Percentiles rank a stretch among this genome's conserved stretches.
Conservation (phyloP, 2,888 invertebrate genomes). For the Theodoxus fluviatilis region DNA sequence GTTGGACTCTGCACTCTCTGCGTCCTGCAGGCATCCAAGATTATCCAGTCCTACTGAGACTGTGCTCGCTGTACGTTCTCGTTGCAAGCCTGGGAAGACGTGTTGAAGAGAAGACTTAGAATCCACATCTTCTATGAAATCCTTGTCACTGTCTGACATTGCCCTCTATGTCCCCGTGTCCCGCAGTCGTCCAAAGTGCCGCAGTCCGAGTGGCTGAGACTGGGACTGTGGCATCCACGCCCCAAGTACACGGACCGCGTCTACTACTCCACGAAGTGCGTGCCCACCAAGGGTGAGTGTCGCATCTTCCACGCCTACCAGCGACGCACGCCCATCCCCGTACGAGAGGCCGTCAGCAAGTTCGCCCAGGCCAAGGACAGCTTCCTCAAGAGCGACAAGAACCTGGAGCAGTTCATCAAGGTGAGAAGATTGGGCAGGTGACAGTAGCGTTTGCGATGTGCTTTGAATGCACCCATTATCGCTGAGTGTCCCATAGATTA, state of each 20-base stretch:
- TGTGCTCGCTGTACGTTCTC: neutral
- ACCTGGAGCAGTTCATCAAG: slow-evolving; percentile 57
- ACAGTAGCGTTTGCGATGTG: too few species aligned
- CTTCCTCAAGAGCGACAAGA: slow-evolving; percentile 54
- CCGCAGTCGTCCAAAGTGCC: slow-evolving; percentile 57
- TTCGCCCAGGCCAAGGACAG: slow-evolving; percentile 51
- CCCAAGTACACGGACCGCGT: slow-evolving; percentile 58
- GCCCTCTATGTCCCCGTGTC: neutral
- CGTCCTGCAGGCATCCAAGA: too few species aligned
- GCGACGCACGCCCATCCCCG: slow-evolving; percentile 44
- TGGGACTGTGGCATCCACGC: slow-evolving; percentile 56
- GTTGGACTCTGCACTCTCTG: too few species aligned
- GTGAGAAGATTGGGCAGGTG: too few species aligned
- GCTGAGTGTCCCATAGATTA: too few species aligned
- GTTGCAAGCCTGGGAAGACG: neutral
- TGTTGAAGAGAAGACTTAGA: neutral
- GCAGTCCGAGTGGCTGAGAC: slow-evolving; percentile 56
- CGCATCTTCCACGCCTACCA: slow-evolving; percentile 54
- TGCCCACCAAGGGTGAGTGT: slow-evolving; percentile 56
- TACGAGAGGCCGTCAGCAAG: slow-evolving; percentile 49
- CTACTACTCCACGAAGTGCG: slow-evolving; percentile 56
- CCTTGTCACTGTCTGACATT: neutral
- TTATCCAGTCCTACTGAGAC: too few species aligned
- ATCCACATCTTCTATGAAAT: neutral
- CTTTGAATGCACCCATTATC: too few species aligned